Base-by-base conservation (phyloP, 2,888 invertebrate genomes). In the Megaustenia siamemsis region DNA sequence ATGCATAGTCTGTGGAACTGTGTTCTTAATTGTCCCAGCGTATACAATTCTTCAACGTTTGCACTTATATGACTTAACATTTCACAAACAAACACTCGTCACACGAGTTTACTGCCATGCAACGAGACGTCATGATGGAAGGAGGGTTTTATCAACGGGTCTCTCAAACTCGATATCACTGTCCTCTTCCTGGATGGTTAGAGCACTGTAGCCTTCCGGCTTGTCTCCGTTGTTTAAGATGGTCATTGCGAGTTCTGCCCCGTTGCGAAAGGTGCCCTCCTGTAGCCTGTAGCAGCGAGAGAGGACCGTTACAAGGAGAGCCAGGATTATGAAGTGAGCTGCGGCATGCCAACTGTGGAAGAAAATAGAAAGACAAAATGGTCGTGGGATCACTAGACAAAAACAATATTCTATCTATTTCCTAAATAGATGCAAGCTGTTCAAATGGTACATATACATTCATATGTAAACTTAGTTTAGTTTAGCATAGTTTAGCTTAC, bases 271-370 rank as follows among this genome's bases (percentile, higher is more conserved):
- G 0, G 49, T 24, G 10, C 56, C 40, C 0, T 21, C 24, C 3
- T 43, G 79, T 24, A 71, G 43, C 15, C 71, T n/a, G 49, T 86
- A 85, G 78, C 71, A 81, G 21, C 89, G 90, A 56, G 90, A 90
- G 21, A 92, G 89, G 60, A 90, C 56, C 5, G 89, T 88, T 28
- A 91, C 92, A 10, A 92, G 89, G 24, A 88, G 84, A 10, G 93
- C 81, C 82, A 92, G 89, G 38, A 91, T 28, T n/a, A 93, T 83
- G 75, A 93, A 89, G 78, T 86, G 81, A 38, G 49, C 66, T 1
- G 83, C 78, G 35, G 43, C 49, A 79, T 84, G 83, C 83, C 83
- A 84, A 49, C 83, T 84, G 79, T 8, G 28, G 24, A 12, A 38
- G 12, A 73, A 35, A 53, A 21, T 49, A 38, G 56, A 60, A 24